A percentile compares a stretch with the other conserved stretches of the same genome.
These are phyloP conservation scores for Acanthisitta chloris DNA, from an alignment of 2,113 vertebrate species.

Conservation along the genomic window DNA sequence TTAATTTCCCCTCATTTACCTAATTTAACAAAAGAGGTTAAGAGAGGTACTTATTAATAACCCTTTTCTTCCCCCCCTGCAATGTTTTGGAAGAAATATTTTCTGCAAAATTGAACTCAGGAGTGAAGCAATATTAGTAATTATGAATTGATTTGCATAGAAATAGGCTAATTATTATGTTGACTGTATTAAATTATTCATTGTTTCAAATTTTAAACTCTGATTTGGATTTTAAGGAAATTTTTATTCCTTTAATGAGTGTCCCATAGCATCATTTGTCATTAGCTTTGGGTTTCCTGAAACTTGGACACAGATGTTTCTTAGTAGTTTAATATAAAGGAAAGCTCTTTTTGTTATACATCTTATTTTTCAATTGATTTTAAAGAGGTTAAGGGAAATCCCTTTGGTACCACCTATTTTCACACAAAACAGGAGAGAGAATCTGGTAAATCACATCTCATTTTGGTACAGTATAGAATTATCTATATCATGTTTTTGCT, in stretches of 20 bases:
- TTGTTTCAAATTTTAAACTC: constrained; percentile 2
- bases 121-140: constrained; percentile 28
- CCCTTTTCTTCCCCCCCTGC: background rate
- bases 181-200: background rate
- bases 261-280: background rate
- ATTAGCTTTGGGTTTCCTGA: background rate
- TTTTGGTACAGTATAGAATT: background rate
- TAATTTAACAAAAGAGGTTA: constrained; percentile 28
- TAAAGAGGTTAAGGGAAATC: background rate
- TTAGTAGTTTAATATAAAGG: background rate
- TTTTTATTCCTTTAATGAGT: background rate
- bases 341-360: background rate
- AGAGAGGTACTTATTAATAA: background rate
- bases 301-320: background rate
- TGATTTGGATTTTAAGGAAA: background rate
- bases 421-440: background rate
- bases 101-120: background rate
- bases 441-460: background rate
- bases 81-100: background rate
- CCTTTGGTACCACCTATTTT: background rate
- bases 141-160: constrained; percentile 44
- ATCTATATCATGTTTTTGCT: background rate
- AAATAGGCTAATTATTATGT: constrained; percentile 25
- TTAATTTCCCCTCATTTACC: constrained; percentile 15
- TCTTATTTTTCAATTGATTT: background rate